These are phyloP conservation scores for Rhopalosiphum padi DNA, from an alignment of 1,140 invertebrate genomes.

Conservation along the genomic window DNA sequence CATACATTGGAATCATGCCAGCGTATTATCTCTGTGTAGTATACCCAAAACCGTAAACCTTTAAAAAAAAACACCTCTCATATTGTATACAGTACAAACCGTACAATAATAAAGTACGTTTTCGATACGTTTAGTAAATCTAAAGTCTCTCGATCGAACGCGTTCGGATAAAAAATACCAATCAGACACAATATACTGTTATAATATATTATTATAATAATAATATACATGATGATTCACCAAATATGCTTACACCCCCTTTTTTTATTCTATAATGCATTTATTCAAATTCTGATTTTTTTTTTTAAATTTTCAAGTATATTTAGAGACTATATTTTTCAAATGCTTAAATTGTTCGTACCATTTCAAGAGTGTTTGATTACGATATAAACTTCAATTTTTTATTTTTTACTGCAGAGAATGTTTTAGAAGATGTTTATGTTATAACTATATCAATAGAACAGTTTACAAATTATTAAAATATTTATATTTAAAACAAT, in stretches of 20 bases:
- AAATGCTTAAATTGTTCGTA: neutral
- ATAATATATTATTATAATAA: neutral
- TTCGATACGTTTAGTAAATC: neutral
- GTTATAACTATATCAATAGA: neutral
- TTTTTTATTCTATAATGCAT: neutral
- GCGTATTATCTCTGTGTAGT: neutral
- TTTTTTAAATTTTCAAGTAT: neutral
- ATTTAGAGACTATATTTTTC: neutral
- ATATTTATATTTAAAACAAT: no score
- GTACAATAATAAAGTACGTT: neutral
- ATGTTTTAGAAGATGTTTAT: neutral
- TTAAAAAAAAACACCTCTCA: neutral
- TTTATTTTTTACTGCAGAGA: neutral
- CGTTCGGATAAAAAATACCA: neutral
- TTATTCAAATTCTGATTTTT: neutral
- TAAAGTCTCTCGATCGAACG: neutral
- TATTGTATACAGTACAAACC: neutral
- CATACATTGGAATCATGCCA: neutral
- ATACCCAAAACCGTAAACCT: neutral
- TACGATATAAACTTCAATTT: neutral
- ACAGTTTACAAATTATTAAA: neutral
- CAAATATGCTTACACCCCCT: neutral
- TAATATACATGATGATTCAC: neutral
- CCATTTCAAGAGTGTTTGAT: neutral
- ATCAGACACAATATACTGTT: neutral